Evolutionary conservation across 2,888 invertebrate genomes (phyloP).

Genomic region (Nomada hirtipes): DNA sequence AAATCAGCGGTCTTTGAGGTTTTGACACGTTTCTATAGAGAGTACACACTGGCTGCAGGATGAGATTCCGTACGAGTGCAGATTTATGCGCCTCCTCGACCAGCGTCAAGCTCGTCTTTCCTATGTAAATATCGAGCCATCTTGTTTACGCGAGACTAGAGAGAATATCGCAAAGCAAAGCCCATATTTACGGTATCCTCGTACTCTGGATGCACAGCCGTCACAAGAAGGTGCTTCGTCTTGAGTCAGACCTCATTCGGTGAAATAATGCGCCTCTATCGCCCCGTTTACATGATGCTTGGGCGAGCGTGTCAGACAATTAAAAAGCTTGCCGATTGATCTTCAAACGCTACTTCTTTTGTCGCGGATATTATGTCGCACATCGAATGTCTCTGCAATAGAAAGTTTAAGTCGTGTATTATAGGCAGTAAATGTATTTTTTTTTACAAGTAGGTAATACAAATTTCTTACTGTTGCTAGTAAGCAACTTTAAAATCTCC

Average conservation of each 20-base stretch:
- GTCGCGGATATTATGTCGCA: too few relatives aligned
- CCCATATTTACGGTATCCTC: constrained; percentile 25
- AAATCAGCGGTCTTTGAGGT: constrained; percentile 9
- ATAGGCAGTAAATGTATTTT: too few relatives aligned
- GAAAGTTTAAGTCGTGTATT: too few relatives aligned
- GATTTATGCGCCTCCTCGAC: constrained; percentile 47
- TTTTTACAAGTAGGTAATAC: too few relatives aligned
- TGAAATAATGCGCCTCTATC: constrained; percentile 21
- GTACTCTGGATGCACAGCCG: background rate
- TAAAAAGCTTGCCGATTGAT: background rate
- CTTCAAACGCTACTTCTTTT: too few relatives aligned
- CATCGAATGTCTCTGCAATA: too few relatives aligned
- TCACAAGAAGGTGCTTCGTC: background rate
- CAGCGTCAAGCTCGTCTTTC: constrained; percentile 39
- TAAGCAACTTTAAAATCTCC: too few relatives aligned
- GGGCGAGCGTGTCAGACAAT: background rate
- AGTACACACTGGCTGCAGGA: background rate
- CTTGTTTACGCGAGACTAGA: constrained; percentile 43
- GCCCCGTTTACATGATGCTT: background rate
- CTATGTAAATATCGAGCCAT: constrained; percentile 49
- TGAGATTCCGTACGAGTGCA: constrained; percentile 14
- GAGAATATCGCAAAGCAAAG: constrained; percentile 45
- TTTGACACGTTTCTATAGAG: constrained; percentile 4
- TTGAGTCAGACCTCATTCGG: constrained; percentile 11
- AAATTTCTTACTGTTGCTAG: background rate